phyloP scores from a whole-genome alignment of 2,113 vertebrate species.

The Anser cygnoides region DNA sequence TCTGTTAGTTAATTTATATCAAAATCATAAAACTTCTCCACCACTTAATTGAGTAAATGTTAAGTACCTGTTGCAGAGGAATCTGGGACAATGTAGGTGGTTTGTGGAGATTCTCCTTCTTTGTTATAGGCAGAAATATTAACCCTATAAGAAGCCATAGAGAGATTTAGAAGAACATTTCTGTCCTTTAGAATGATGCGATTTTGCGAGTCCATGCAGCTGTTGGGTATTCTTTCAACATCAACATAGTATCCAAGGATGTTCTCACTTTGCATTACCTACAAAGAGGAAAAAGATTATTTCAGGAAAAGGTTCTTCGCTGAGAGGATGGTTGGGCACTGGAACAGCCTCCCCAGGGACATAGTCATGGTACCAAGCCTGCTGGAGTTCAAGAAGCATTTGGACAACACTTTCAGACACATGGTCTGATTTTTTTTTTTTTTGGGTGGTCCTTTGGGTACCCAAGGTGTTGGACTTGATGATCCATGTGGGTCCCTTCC shows the following conservation, averaged over 20 bases:
- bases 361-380: too few relatives aligned
- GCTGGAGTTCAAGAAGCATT: too few relatives aligned
- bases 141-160: slow-evolving; percentile 45
- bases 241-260: slow-evolving; percentile 23
- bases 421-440: too few relatives aligned
- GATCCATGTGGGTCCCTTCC: too few relatives aligned
- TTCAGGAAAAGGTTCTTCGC: too few relatives aligned
- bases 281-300: not conserved
- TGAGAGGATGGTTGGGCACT: too few relatives aligned
- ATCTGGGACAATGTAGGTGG: slow-evolving; percentile 30
- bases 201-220: not conserved
- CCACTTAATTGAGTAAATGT: rapidly evolving
- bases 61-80: not conserved
- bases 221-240: slow-evolving; percentile 62
- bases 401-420: too few relatives aligned
- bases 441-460: too few relatives aligned
- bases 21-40: not conserved
- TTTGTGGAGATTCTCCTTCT: slow-evolving; percentile 58
- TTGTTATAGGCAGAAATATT: slow-evolving; percentile 60
- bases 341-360: too few relatives aligned
- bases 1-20: not conserved
- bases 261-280: slow-evolving; percentile 29
- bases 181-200: not conserved
- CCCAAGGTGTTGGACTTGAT: too few relatives aligned
- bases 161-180: slow-evolving; percentile 48